Conservation (phyloP, 2,113 vertebrate genomes). For the Etheostoma cragini region DNA sequence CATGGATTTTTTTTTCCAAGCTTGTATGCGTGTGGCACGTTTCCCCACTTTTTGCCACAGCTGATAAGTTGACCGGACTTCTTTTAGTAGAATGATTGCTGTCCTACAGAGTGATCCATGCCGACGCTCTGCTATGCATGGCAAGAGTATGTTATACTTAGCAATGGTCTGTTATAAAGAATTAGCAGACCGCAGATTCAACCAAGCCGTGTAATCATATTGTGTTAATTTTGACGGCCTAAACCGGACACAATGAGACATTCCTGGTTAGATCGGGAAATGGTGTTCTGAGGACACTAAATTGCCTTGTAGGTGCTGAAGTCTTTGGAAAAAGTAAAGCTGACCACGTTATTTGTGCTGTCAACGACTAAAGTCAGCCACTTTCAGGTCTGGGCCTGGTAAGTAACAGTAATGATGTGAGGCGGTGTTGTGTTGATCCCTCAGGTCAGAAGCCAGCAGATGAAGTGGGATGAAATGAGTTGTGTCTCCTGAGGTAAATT, state of each 20-base stretch:
- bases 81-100: too few relatives aligned
- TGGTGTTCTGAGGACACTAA: constrained; percentile 17
- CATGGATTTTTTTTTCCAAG: too few relatives aligned
- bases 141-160: too few relatives aligned
- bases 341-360: constrained; percentile 3
- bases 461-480: constrained; percentile 9
- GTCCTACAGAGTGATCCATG: too few relatives aligned
- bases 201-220: too few relatives aligned
- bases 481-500: constrained; percentile 39
- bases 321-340: constrained; percentile 21
- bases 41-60: too few relatives aligned
- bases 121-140: too few relatives aligned
- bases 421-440: constrained; percentile 10
- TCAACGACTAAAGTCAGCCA: constrained; percentile 1
- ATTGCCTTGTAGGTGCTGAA: constrained; percentile 11
- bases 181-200: too few relatives aligned
- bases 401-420: constrained; percentile 39
- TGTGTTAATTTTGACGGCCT: too few relatives aligned
- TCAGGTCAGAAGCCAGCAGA: constrained; percentile 15
- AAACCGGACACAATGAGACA: constrained; percentile 18
- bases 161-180: too few relatives aligned
- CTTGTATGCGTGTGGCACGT: too few relatives aligned
- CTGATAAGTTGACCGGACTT: too few relatives aligned
- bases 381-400: background rate
- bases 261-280: constrained; percentile 61